Evolutionary conservation across 1,140 invertebrate species (phyloP), one percentile per base, ranked within the genome.

Genomic region (Panagrolaimus sp.): DNA sequence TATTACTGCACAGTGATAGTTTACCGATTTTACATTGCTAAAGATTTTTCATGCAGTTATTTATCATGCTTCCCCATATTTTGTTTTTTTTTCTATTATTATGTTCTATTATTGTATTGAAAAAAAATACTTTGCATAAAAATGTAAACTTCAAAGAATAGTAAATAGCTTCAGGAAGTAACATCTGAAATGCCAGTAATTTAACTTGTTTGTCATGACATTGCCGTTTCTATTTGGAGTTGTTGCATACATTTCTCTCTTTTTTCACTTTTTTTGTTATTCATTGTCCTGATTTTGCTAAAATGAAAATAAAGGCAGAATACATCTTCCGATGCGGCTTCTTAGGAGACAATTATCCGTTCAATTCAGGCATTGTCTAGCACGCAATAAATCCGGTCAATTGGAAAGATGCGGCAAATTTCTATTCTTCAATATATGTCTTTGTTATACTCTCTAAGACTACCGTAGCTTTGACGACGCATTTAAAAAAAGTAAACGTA

Each of bases 351-450:
- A 57, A 57, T 57, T 57, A 57, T 57, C 51, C 51, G 20, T n/a
- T 20, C 51, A 57, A 57, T 57, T 57, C 51, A 57, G 51, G 51
- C 51, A 57, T 57, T 57, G 20, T 25, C 51, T 57, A 14, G 51
- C 51, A 57, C 51, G 51, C 51, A 27, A 57, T 20, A 25, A 25
- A 57, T 57, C 51, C 51, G 51, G 51, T 57, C n/a, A 27, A 25
- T 57, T 57, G 20, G n/a, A 38, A 57, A 57, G 51, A 57, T 25
- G 51, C 20, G 9, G 51, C 11, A n/a, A 16, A 57, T n/a, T 20
- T 27, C 51, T 11, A 1, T 57, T 20, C 51, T 23, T 14, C 47
- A 38, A 38, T 48, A 3, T 57, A 27, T 20, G 11, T 20, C 20
- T 25, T 27, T 25, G n/a, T 20, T 16, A 57, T 27, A 16, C 9